Evolutionary conservation across 2,797 vertebrate species (phyloP).

Genomic region (Pseudocheirus occidentalis): DNA sequence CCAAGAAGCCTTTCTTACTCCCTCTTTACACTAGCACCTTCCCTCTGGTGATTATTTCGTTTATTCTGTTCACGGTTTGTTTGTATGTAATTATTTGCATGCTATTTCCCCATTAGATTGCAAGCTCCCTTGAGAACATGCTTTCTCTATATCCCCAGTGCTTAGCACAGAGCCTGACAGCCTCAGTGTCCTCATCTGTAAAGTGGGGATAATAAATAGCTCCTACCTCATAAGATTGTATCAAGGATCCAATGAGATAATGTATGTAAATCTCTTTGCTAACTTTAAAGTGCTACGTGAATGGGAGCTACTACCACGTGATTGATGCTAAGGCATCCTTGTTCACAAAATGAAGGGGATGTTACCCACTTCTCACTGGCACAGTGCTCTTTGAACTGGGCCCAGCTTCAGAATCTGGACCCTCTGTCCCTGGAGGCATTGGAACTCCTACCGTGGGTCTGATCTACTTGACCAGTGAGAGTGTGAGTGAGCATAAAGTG

Average conservation of each 20-base stretch:
- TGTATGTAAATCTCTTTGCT: not conserved
- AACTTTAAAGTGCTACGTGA: not conserved
- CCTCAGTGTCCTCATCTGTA: not conserved
- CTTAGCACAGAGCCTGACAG: not conserved
- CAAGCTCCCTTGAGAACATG: not conserved
- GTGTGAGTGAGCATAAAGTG: not conserved
- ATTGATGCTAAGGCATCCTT: not conserved
- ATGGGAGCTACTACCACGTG: not conserved
- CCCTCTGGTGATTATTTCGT: not conserved
- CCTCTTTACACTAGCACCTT: not conserved
- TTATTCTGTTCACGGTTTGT: not conserved
- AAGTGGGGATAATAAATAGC: not conserved
- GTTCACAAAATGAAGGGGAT: not conserved
- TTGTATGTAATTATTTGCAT: not conserved
- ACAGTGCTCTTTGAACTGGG: not conserved
- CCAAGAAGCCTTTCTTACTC: not conserved
- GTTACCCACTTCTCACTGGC: not conserved
- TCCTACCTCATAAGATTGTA: not conserved
- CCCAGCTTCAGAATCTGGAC: not conserved
- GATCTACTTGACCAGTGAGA: not conserved
- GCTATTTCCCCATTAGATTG: not conserved
- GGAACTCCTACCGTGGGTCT: not conserved
- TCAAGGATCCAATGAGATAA: not conserved
- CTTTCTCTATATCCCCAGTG: not conserved
- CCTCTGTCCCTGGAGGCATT: not conserved